Evolutionary conservation across 30 jellyfish, hydroid and myxozoan genomes (phyloP).

Genomic region (Pelagia noctiluca): DNA sequence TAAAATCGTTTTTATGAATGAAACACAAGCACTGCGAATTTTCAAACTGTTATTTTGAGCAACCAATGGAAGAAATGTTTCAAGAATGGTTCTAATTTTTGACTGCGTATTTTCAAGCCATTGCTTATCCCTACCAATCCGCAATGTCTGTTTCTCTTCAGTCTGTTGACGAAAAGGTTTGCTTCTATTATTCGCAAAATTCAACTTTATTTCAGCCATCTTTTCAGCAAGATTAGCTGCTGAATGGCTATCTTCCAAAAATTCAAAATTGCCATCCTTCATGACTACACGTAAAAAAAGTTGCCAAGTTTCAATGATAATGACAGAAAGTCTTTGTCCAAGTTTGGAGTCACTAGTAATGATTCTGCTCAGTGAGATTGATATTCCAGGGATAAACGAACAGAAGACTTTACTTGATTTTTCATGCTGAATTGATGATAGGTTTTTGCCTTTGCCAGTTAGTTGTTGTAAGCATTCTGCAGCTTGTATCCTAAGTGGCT

Average conservation of each 20-base stretch:
- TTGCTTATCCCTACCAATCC: constrained; percentile 30
- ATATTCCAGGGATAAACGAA: constrained; percentile 85
- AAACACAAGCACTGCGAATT: constrained; percentile 58
- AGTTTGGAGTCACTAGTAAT: constrained; percentile 41
- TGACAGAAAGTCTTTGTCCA: constrained; percentile 41
- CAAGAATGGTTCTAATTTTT: constrained; percentile 48
- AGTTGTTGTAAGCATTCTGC: constrained; percentile 47
- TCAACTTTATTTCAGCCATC: neutral
- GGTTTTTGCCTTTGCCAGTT: constrained; percentile 3
- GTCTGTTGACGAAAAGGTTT: neutral
- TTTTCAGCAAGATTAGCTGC: constrained; percentile 2
- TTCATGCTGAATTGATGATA: neutral
- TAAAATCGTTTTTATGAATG: constrained; percentile 41
- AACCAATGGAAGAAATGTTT: constrained; percentile 57
- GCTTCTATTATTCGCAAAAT: neutral
- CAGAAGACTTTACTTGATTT: constrained; percentile 61
- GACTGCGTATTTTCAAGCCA: constrained; percentile 80
- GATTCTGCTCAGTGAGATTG: constrained; percentile 49
- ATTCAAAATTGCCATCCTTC: constrained; percentile 44
- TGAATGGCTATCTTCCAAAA: neutral
- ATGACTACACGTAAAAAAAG: constrained; percentile 38
- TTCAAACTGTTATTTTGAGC: constrained; percentile 51
- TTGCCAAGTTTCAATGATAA: constrained; percentile 50
- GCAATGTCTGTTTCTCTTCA: constrained; percentile 13
- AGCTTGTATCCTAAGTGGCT: constrained; percentile 47